These are phyloP conservation scores for Ectobius pallidus DNA, from an alignment of 2,888 invertebrate species.

Conservation along the genomic window DNA sequence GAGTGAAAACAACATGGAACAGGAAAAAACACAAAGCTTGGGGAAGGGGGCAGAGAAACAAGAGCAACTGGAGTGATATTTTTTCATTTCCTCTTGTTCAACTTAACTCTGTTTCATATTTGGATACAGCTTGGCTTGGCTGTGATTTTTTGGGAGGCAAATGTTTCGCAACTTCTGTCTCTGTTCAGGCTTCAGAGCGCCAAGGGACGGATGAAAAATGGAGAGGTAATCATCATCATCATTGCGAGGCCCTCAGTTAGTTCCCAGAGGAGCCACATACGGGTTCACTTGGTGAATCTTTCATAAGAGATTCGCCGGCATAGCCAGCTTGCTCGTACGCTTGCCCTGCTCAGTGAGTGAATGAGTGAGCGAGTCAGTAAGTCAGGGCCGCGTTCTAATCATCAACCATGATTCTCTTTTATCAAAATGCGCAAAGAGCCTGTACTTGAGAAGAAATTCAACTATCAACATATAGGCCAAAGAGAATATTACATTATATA, in stretches of 20 bases:
- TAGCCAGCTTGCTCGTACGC: neutral
- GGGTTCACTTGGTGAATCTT: constrained; percentile 28
- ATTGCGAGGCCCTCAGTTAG: constrained; percentile 26
- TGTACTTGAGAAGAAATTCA: no score
- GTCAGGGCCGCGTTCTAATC: constrained; percentile 1
- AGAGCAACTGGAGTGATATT: neutral
- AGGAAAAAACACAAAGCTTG: no score
- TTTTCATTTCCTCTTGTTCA: neutral
- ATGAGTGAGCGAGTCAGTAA: neutral
- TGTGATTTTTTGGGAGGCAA: neutral
- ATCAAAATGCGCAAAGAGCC: no score
- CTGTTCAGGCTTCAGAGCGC: neutral
- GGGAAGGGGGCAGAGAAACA: no score
- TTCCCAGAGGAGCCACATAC: constrained; percentile 26
- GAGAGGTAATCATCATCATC: constrained; percentile 42
- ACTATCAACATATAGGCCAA: no score
- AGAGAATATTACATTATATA: no score
- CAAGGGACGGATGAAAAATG: constrained; percentile 42
- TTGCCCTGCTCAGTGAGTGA: neutral
- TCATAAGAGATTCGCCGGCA: constrained; percentile 29
- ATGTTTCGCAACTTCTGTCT: neutral
- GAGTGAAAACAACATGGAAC: no score
- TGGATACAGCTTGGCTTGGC: neutral
- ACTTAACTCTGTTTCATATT: neutral
- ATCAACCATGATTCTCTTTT: no score